A percentile compares a stretch with the other conserved stretches of the same genome.
These are phyloP conservation scores for Alcis repandata DNA, from an alignment of 2,888 invertebrate species.

Conservation along the genomic window DNA sequence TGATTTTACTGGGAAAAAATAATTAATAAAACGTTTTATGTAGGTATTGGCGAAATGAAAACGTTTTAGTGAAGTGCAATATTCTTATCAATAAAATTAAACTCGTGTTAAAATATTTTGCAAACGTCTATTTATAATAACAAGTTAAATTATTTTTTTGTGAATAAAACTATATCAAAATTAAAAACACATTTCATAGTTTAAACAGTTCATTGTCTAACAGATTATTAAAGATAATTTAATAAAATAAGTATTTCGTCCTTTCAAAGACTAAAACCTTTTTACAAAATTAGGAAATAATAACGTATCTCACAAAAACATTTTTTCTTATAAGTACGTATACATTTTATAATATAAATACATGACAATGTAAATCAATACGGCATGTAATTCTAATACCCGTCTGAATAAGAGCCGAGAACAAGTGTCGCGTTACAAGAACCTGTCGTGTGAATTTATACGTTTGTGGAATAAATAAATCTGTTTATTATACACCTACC, in stretches of 20 bases:
- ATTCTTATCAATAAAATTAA: neutral
- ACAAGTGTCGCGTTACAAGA: slow-evolving; percentile 60
- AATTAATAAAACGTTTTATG: neutral
- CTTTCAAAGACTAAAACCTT: too few species aligned
- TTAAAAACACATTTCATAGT: too few species aligned
- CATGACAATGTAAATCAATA: slow-evolving; percentile 71
- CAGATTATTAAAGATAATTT: too few species aligned
- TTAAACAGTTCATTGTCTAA: too few species aligned
- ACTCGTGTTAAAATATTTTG: neutral
- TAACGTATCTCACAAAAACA: too few species aligned
- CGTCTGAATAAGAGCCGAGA: slow-evolving; percentile 65
- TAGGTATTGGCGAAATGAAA: neutral
- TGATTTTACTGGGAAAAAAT: neutral
- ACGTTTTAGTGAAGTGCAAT: neutral
- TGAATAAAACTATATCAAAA: too few species aligned
- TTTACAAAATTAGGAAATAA: too few species aligned
- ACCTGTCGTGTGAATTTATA: slow-evolving; percentile 65
- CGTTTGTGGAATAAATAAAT: neutral
- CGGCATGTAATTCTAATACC: slow-evolving; percentile 77
- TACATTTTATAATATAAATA: neutral
- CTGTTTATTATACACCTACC: neutral
- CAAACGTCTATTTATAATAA: neutral
- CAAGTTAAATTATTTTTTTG: too few species aligned
- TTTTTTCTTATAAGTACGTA: too few species aligned
- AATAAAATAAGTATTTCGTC: too few species aligned